Conservation (phyloP, 2,797 vertebrate genomes). For the Galago senegalensis region DNA sequence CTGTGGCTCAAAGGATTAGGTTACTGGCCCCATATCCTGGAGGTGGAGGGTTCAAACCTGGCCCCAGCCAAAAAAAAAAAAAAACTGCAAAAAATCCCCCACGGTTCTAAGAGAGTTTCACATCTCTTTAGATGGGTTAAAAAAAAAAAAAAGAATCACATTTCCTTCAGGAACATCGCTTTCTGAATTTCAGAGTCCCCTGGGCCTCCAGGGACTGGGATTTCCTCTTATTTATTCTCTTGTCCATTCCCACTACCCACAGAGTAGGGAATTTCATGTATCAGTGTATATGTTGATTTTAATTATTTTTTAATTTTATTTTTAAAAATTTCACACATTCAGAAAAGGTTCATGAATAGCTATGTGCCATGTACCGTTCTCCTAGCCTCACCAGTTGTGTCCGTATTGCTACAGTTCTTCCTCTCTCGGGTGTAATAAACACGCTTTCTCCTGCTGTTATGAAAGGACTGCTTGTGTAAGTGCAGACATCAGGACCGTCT, state of each 20-base stretch:
- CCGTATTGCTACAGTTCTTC: neutral
- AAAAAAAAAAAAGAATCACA: neutral
- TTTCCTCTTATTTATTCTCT: neutral
- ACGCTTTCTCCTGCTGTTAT: neutral
- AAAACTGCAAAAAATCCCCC: too few species aligned
- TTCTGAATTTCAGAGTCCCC: neutral
- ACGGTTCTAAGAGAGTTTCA: too few species aligned
- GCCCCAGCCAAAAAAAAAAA: too few species aligned
- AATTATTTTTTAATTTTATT: neutral
- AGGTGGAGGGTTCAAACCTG: too few species aligned
- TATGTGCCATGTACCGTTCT: neutral
- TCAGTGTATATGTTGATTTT: neutral
- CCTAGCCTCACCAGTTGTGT: neutral
- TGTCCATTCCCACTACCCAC: too few species aligned
- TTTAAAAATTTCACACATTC: neutral
- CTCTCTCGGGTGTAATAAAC: neutral
- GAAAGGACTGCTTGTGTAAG: neutral
- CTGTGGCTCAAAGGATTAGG: too few species aligned
- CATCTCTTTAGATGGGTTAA: too few species aligned
- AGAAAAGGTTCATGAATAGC: neutral
- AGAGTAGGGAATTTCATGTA: neutral
- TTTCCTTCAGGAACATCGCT: neutral
- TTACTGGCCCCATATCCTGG: too few species aligned
- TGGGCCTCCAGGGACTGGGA: neutral
- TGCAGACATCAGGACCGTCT: neutral